phyloP scores from a whole-genome alignment of 2,797 vertebrate genomes.

The Pygocentrus nattereri region DNA sequence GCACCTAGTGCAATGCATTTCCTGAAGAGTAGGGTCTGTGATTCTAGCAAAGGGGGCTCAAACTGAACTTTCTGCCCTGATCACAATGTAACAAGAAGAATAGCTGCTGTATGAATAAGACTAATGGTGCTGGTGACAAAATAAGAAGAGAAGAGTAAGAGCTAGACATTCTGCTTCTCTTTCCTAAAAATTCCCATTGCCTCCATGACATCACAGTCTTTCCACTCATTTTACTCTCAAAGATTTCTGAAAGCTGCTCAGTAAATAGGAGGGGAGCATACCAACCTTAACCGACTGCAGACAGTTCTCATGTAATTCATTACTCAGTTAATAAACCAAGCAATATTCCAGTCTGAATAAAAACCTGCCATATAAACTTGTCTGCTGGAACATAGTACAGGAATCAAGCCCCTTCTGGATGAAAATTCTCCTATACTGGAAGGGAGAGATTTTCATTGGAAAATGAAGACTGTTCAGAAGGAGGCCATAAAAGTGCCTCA shows the following conservation, averaged over 20 bases:
- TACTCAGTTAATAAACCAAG: neutral
- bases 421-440: neutral
- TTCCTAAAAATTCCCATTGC: slow-evolving; percentile 1
- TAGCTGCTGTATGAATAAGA: neutral
- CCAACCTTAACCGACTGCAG: neutral
- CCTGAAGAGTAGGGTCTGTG: no score
- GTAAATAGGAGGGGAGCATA: neutral
- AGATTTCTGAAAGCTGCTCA: neutral
- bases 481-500: no score
- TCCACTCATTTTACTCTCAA: neutral
- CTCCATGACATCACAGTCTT: slow-evolving; percentile 27
- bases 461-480: neutral
- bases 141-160: no score
- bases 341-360: neutral
- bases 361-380: neutral
- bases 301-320: neutral
- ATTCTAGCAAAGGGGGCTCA: no score
- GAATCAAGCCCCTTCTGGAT: neutral
- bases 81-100: neutral
- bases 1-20: no score
- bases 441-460: neutral
- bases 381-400: neutral
- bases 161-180: slow-evolving; percentile 1
- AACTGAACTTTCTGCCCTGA: no score
- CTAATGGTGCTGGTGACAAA: neutral